Percentiles rank a stretch among this genome's conserved stretches.
These are phyloP conservation scores for Prunella fulvescens DNA, from an alignment of 2,113 vertebrate genomes.

Conservation along the genomic window DNA sequence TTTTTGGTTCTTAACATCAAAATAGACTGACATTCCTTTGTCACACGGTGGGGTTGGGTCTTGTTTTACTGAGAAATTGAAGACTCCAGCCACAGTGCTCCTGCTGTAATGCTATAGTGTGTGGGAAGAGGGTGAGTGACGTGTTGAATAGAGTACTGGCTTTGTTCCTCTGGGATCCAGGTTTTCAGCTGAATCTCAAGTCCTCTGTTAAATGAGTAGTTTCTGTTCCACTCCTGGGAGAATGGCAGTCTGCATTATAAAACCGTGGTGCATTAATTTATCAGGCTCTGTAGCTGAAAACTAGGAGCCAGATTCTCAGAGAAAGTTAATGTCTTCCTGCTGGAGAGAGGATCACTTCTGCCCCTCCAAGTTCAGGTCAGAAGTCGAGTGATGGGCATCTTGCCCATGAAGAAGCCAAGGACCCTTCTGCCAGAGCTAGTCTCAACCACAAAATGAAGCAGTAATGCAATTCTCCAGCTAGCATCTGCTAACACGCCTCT, in stretches of 20 bases:
- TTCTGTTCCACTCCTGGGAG: not conserved
- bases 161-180: conserved; percentile 40
- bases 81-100: not conserved
- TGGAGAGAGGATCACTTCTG: not conserved
- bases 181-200: conserved; percentile 6
- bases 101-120: not conserved
- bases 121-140: conserved; percentile 12
- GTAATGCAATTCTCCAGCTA: not conserved
- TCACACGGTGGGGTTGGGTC: not conserved
- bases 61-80: conserved; percentile 41
- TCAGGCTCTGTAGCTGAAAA: conserved; percentile 16
- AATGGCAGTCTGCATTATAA: conserved; percentile 2
- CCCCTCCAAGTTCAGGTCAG: not conserved
- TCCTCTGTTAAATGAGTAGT: conserved; percentile 3
- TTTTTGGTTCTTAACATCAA: conserved; percentile 38
- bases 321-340: conserved; percentile 5
- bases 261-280: conserved; percentile 22
- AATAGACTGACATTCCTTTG: conserved; percentile 21
- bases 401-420: not conserved
- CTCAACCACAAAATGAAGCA: not conserved
- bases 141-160: not conserved
- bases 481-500: not conserved
- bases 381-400: not conserved
- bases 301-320: not conserved
- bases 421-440: not conserved